A percentile compares a stretch with the other conserved stretches of the same genome.
Conservation (phyloP, 2,797 vertebrate species). For the Platalea minor region DNA sequence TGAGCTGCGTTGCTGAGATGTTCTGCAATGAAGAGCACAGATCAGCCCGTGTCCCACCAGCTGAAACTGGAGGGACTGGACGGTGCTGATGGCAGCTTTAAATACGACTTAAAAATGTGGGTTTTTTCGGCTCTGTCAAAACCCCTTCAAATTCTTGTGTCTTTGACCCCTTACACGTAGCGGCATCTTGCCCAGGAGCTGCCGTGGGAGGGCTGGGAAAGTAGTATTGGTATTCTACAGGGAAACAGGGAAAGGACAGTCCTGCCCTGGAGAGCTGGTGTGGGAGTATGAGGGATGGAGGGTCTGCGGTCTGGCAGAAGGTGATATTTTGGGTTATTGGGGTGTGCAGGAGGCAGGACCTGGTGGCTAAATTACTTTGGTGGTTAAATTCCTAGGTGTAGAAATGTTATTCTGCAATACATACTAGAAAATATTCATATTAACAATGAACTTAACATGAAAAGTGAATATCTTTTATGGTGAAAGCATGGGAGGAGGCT, state of each 20-base stretch:
- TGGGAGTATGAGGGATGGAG: background rate
- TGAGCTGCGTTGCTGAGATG: accelerated
- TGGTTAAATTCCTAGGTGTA: background rate
- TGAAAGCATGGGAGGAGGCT: background rate
- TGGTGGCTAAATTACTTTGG: background rate
- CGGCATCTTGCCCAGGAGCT: background rate
- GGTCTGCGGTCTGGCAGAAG: accelerated
- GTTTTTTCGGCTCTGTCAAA: background rate
- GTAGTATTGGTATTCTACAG: background rate
- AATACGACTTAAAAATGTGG: background rate
- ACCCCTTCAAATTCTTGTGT: background rate
- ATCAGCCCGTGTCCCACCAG: background rate
- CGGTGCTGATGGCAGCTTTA: background rate
- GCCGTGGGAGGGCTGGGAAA: accelerated
- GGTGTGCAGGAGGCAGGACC: accelerated
- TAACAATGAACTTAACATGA: background rate
- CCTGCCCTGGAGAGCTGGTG: background rate
- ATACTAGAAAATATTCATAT: background rate
- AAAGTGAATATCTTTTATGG: background rate
- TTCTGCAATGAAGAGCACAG: background rate
- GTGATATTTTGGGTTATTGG: accelerated
- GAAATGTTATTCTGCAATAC: background rate
- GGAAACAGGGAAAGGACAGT: background rate
- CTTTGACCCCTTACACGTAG: accelerated
- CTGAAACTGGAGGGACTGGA: background rate